Evolutionary conservation across 2,797 vertebrate species (phyloP).

Genomic region (Sebastes nivosus): DNA sequence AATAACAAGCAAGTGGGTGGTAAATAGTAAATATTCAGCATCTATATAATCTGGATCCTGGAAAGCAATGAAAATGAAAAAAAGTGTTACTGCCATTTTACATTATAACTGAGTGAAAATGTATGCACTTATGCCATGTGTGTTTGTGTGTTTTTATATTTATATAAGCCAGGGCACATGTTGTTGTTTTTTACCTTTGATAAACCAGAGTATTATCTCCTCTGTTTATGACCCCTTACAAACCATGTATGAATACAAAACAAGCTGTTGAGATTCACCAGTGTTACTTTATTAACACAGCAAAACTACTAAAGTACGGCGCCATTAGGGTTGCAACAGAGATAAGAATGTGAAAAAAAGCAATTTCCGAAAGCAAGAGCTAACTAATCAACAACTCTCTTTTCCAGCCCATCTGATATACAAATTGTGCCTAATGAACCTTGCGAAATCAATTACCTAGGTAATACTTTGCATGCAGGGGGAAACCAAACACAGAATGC

Average conservation of each 20-base stretch:
- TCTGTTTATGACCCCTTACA: slow-evolving; percentile 23
- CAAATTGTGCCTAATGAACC: slow-evolving; percentile 85
- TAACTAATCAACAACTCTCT: slow-evolving; percentile 83
- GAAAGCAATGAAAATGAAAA: background rate
- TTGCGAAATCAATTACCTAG: slow-evolving; percentile 83
- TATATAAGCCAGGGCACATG: background rate
- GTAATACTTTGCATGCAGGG: slow-evolving; percentile 81
- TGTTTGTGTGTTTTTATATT: background rate
- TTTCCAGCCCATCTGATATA: slow-evolving; percentile 84
- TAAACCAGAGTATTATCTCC: slow-evolving; percentile 22
- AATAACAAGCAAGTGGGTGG: background rate
- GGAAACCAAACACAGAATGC: slow-evolving; percentile 75
- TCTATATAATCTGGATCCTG: background rate
- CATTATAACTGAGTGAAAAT: background rate
- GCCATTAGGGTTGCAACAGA: slow-evolving; percentile 53
- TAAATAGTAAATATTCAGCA: slow-evolving; percentile 12
- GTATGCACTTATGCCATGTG: background rate
- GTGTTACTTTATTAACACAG: slow-evolving; percentile 55
- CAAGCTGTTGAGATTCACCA: slow-evolving; percentile 54
- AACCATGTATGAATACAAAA: slow-evolving; percentile 55
- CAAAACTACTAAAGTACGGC: slow-evolving; percentile 44
- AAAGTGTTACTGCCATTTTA: background rate
- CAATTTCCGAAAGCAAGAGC: slow-evolving; percentile 78
- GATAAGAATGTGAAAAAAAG: slow-evolving; percentile 68
- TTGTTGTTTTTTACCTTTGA: slow-evolving; percentile 3